These are phyloP conservation scores for Urosaurus nigricauda DNA, from an alignment of 2,797 vertebrate species.

Conservation along the genomic window DNA sequence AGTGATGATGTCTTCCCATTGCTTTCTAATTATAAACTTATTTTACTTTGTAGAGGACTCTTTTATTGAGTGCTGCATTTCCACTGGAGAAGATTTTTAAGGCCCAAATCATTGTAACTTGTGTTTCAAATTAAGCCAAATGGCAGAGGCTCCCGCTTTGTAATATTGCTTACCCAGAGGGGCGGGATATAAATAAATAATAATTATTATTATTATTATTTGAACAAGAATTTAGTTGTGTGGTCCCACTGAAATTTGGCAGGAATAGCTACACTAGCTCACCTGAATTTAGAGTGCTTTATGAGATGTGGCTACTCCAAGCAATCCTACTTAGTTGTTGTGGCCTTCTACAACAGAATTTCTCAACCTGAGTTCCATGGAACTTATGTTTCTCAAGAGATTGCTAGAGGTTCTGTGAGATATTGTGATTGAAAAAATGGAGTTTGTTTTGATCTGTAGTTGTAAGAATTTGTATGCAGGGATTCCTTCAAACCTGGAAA, in stretches of 20 bases:
- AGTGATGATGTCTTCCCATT: neutral
- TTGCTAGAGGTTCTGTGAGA: too few relatives aligned
- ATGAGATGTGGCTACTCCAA: neutral
- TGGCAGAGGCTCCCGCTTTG: neutral
- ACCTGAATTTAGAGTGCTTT: neutral
- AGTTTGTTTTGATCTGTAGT: too few relatives aligned
- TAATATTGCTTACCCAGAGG: too few relatives aligned
- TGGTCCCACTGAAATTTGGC: neutral
- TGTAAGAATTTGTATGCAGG: too few relatives aligned
- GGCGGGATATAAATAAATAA: too few relatives aligned
- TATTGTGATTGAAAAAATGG: too few relatives aligned
- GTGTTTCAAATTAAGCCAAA: neutral
- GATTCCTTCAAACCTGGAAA: too few relatives aligned
- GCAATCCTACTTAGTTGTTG: neutral
- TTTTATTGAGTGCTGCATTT: neutral
- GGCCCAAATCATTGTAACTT: conserved; percentile 5
- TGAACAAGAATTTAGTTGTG: neutral
- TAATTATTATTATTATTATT: too few relatives aligned
- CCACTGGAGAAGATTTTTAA: neutral
- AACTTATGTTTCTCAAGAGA: too few relatives aligned
- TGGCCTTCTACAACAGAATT: neutral
- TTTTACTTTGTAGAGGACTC: neutral
- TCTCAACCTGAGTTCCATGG: too few relatives aligned
- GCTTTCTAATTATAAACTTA: neutral
- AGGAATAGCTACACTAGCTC: neutral